Percentiles rank a stretch among this genome's conserved stretches.
Conservation (phyloP, 2,113 vertebrate genomes). For the Dolichotis patagonum region DNA sequence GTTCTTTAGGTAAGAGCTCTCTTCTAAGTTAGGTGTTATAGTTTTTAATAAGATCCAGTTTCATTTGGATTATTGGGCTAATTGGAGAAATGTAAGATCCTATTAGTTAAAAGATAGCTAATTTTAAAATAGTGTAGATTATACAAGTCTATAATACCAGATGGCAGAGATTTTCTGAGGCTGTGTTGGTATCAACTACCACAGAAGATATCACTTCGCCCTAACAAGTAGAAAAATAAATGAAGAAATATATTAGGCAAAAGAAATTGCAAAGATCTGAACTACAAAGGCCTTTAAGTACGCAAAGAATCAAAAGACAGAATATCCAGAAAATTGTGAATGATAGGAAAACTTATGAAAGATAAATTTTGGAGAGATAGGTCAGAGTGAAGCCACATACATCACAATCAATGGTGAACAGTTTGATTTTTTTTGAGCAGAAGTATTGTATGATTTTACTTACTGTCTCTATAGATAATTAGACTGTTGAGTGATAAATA, state of each 20-base stretch:
- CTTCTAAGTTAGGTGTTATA: neutral
- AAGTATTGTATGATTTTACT: neutral
- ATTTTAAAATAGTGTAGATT: neutral
- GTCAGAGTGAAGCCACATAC: neutral
- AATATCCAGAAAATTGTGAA: neutral
- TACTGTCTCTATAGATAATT: neutral
- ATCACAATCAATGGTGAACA: neutral
- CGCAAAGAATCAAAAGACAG: neutral
- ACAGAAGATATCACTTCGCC: neutral
- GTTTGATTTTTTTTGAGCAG: neutral
- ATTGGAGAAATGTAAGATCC: neutral
- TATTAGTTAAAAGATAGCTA: neutral
- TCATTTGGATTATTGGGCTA: neutral
- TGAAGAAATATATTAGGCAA: neutral
- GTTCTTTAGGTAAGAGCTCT: neutral
- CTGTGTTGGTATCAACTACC: neutral
- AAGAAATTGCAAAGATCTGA: neutral
- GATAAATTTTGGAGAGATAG: neutral
- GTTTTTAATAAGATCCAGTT: neutral
- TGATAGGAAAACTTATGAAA: neutral
- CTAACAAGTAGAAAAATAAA: neutral
- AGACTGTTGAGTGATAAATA: neutral
- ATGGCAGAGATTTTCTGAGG: neutral
- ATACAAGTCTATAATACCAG: neutral
- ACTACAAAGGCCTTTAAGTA: neutral